phyloP scores from a whole-genome alignment of 2,888 invertebrate genomes.

The Scaptomyza tumidula region DNA sequence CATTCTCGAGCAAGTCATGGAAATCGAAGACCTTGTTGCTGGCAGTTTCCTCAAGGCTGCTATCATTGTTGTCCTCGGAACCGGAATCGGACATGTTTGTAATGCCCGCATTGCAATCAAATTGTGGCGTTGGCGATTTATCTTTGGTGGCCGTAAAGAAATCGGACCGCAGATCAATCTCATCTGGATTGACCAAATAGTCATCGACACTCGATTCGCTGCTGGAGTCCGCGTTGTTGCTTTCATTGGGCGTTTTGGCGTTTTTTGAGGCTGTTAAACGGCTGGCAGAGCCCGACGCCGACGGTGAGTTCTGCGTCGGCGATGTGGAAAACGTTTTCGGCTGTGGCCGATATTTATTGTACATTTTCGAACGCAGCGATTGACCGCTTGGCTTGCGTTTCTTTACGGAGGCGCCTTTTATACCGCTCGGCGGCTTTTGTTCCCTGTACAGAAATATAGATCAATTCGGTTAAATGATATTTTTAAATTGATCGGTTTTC shows the following conservation, averaged over 20 bases:
- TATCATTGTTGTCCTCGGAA: slow-evolving; percentile 80
- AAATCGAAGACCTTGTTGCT: slow-evolving; percentile 72
- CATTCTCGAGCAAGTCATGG: slow-evolving; percentile 86
- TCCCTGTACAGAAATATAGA: slow-evolving; percentile 42
- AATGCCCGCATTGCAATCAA: slow-evolving; percentile 83
- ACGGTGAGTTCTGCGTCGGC: slow-evolving; percentile 74
- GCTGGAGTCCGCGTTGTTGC: slow-evolving; percentile 59
- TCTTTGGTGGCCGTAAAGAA: slow-evolving; percentile 84
- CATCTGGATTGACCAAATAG: slow-evolving; percentile 86
- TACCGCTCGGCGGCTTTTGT: slow-evolving; percentile 66
- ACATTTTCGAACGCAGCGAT: slow-evolving; percentile 78
- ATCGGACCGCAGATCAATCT: slow-evolving; percentile 86
- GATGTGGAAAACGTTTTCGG: slow-evolving; percentile 77
- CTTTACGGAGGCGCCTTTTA: slow-evolving; percentile 72
- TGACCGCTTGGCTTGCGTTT: slow-evolving; percentile 76
- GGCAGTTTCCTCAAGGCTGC: slow-evolving; percentile 68
- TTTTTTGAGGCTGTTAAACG: slow-evolving; percentile 79
- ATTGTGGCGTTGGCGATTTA: slow-evolving; percentile 73
- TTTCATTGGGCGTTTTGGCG: slow-evolving; percentile 78
- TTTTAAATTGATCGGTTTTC: slow-evolving; percentile 11
- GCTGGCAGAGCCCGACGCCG: slow-evolving; percentile 67
- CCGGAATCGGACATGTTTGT: slow-evolving; percentile 79
- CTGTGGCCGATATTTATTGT: slow-evolving; percentile 81
- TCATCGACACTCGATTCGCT: slow-evolving; percentile 75
- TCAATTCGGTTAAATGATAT: neutral